Evolutionary conservation across 1,140 invertebrate species (phyloP).

Genomic region (Heliconius nattereri): DNA sequence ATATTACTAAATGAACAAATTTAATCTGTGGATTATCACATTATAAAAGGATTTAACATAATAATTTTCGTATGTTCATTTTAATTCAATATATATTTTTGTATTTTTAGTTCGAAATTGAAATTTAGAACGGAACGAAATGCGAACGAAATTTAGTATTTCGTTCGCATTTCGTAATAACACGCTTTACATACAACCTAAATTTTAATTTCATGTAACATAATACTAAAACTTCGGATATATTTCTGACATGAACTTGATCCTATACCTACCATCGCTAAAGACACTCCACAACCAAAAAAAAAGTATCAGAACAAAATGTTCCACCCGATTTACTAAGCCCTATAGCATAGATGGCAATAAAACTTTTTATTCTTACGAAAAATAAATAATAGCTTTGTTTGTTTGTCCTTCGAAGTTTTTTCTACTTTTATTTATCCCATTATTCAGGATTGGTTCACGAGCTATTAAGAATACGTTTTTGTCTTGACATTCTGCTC

Average conservation of each 20-base stretch:
- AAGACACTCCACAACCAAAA: too few species aligned
- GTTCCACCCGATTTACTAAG: background rate
- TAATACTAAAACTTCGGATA: too few species aligned
- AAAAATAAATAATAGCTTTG: constrained; percentile 6
- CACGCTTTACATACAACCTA: too few species aligned
- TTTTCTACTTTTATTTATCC: background rate
- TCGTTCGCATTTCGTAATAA: too few species aligned
- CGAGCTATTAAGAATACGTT: background rate
- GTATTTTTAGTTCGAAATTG: too few species aligned
- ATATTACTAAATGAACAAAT: constrained; percentile 11
- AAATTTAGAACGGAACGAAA: too few species aligned
- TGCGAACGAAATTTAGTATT: too few species aligned
- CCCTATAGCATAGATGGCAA: background rate
- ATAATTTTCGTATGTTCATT: background rate
- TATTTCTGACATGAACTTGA: too few species aligned
- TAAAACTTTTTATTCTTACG: constrained; percentile 8
- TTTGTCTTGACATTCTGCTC: background rate
- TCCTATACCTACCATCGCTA: too few species aligned
- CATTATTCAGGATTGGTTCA: background rate
- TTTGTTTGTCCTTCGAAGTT: constrained; percentile 9
- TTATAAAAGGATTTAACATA: background rate
- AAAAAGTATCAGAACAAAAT: background rate
- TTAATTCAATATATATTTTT: too few species aligned
- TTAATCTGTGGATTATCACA: constrained; percentile 12
- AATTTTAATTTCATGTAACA: too few species aligned